These are phyloP conservation scores for Clitarchus hookeri DNA, from an alignment of 2,888 invertebrate genomes.

Conservation along the genomic window DNA sequence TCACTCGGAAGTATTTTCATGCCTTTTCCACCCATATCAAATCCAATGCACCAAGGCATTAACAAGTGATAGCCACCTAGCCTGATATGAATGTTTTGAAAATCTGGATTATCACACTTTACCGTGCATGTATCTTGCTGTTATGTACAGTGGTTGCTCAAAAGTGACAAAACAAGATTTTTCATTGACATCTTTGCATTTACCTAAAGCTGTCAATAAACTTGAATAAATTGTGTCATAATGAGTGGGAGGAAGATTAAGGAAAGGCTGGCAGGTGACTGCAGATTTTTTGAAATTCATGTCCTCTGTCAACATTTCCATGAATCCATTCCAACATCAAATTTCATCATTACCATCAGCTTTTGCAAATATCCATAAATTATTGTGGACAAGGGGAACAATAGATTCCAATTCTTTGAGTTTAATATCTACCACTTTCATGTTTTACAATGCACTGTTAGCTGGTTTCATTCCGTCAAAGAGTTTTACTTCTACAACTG, in stretches of 20 bases:
- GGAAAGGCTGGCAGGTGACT: neutral
- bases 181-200: neutral
- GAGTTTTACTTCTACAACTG: no score
- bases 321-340: neutral
- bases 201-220: neutral
- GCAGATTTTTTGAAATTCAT: neutral
- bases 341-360: neutral
- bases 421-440: neutral
- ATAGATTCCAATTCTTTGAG: neutral
- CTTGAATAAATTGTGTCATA: neutral
- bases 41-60: neutral
- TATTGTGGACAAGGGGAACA: neutral
- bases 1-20: neutral
- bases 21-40: neutral
- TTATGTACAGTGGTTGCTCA: neutral
- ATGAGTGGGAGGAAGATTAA: constrained; percentile 17
- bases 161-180: neutral
- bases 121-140: neutral
- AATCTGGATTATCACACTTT: neutral
- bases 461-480: no score
- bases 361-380: neutral
- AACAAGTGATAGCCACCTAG: neutral
- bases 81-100: neutral
- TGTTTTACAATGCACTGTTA: neutral
- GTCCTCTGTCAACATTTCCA: neutral